Evolutionary conservation across 2,888 invertebrate species (phyloP), one percentile per base, ranked within the genome.

Genomic region (Halocaridina rubra): DNA sequence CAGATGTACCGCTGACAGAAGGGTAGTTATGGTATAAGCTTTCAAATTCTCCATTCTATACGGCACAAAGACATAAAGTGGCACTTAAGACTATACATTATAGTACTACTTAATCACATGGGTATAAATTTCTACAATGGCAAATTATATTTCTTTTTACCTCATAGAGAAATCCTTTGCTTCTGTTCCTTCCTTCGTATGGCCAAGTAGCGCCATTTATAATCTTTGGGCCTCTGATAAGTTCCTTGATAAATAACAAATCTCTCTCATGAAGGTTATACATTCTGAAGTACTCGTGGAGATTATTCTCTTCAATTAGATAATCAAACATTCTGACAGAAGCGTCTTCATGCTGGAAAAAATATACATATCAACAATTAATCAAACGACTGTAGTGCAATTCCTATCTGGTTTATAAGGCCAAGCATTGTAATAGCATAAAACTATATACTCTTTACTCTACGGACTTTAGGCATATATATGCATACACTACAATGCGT

Each of bases 301-400:
- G 75, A 7, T 80, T 64, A 33, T 86, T 86, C 19, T 27, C 46
- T 16, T 76, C 3, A 24, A 86, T 87, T 77, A 93, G 88, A 84
- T 91, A 89, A 59, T 92, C 90, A 86, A 93, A 90, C 90, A 93
- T 92, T 74, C 88, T 84, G 7, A 90, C 89, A 1, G 93, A 93
- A 10, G 90, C 90, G n/a, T 90, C 89, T 90, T 93, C 93, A 90
- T 93, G 93, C 92, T 93, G 89, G 33, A 90, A 90, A 80, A 64
- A 64, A 57, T 33, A 78, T 19, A 24, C 3, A 33, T 64, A 64
- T 22, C n/a, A 22, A 16, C 8, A 29, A 22, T 64, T 29, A 29
- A n/a, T n/a, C n/a, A n/a, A n/a, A n/a, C n/a, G n/a, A n/a, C n/a
- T n/a, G n/a, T n/a, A n/a, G n/a, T n/a, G n/a, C n/a, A n/a, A n/a